Conservation (phyloP, 2,113 vertebrate species). For the Gobiocypris rarus region DNA sequence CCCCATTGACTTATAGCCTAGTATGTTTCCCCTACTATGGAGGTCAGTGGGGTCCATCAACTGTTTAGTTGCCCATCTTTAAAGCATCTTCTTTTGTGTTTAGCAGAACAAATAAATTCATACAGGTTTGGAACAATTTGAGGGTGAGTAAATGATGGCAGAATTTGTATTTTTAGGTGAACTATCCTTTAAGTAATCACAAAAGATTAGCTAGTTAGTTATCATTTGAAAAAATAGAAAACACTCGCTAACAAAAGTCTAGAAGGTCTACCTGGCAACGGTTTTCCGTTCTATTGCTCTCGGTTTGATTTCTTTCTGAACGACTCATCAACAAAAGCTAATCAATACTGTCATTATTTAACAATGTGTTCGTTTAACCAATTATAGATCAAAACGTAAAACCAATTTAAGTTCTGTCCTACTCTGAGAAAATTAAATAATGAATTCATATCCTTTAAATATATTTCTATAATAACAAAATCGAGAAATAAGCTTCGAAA, state of each 20-base stretch:
- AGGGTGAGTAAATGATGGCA: too few relatives aligned
- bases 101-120: too few relatives aligned
- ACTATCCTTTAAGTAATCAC: too few relatives aligned
- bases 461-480: not conserved
- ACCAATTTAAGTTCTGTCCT: not conserved
- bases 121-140: too few relatives aligned
- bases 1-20: too few relatives aligned
- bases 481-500: not conserved
- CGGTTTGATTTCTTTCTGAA: not conserved
- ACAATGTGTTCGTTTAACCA: too few relatives aligned
- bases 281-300: not conserved
- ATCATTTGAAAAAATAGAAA: not conserved
- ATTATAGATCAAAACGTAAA: too few relatives aligned
- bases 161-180: too few relatives aligned
- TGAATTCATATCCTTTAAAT: not conserved
- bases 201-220: not conserved
- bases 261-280: not conserved
- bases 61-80: too few relatives aligned
- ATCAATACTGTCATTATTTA: not conserved
- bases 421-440: not conserved
- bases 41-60: too few relatives aligned
- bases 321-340: not conserved
- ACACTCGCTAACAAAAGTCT: not conserved
- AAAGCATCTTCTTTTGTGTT: too few relatives aligned
- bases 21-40: too few relatives aligned